Evolutionary conservation across 2,113 vertebrate genomes (phyloP), one percentile per base, ranked within the genome.

Genomic region (Trematomus loennbergii): DNA sequence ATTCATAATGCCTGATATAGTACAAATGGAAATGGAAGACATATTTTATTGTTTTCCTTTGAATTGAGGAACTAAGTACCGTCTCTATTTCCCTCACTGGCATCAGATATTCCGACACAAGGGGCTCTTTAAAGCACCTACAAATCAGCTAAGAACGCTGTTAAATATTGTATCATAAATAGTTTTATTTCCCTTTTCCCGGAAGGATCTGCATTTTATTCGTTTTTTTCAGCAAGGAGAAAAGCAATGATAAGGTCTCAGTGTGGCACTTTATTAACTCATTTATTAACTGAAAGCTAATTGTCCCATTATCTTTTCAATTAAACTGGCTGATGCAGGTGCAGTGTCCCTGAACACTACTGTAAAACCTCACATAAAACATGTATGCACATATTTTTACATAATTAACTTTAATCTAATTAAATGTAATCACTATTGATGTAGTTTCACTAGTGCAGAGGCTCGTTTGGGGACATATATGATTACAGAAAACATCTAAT

Each of bases 221-320:
- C 3, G 20, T 12, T 62, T 9, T 67, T 72, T 49, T 65, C 53
- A 22, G 12, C 12, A 54, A 49, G 36, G 59, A 20, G 20, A 66
- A 75, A 75, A 50, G 10, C 20, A 20, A 46, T 60, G 52, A 64
- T 64, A 3, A 49, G 49, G 11, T 20, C 50, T 15, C 13, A 16
- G 43, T 25, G 16, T 43, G 17, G 20, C 50, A 9, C 48, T 70
- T 76, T 65, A 48, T 70, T 70, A 82, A 85, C 25, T 59, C 60
- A 50, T 84, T 75, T 62, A 74, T 78, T 75, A 79, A 73, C 55
- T 53, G 18, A 68, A 20, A 69, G 58, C 49, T 66, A 66, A 79
- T 72, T 68, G 69, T 55, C 6, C 36, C 55, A 78, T 85, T 78
- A 75, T 63, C 25, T 81, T 84, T 76, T 72, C 48, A 75, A 54